Evolutionary conservation across 2,797 vertebrate genomes (phyloP).

Genomic region (Miichthys miiuy): DNA sequence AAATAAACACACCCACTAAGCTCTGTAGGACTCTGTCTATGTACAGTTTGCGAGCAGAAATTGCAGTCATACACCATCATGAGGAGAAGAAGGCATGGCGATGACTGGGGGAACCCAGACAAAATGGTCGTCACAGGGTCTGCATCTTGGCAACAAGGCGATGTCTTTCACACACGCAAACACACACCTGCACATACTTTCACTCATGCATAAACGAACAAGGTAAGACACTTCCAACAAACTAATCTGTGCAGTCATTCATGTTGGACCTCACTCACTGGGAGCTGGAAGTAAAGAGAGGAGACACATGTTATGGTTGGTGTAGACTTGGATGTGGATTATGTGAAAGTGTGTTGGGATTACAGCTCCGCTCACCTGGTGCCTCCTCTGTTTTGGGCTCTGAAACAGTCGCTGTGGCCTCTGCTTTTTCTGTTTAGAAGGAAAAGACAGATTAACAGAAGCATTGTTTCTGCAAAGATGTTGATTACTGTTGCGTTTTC

Average conservation of each 20-base stretch:
- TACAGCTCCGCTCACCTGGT: constrained; percentile 63
- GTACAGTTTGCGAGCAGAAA: constrained; percentile 55
- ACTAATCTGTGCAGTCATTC: constrained; percentile 39
- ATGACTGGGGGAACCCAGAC: constrained; percentile 67
- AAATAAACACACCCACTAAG: constrained; percentile 34
- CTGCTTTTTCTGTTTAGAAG: constrained; percentile 52
- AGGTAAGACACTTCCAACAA: constrained; percentile 29
- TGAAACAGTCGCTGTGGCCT: constrained; percentile 52
- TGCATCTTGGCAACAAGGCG: constrained; percentile 82
- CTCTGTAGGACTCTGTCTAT: constrained; percentile 46
- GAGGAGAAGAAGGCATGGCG: constrained; percentile 73
- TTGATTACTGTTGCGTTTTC: no score
- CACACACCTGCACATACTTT: constrained; percentile 30
- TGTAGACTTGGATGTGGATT: neutral
- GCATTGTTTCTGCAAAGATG: no score
- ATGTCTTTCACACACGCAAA: constrained; percentile 36
- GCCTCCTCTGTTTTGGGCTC: constrained; percentile 62
- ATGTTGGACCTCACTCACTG: constrained; percentile 59
- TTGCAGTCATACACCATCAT: constrained; percentile 28
- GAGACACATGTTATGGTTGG: neutral
- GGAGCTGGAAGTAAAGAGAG: constrained; percentile 70
- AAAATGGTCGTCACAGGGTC: constrained; percentile 59
- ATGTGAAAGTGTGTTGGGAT: neutral
- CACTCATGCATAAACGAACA: constrained; percentile 44
- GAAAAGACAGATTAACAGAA: constrained; percentile 4